Evolutionary conservation across 1,140 invertebrate genomes (phyloP).

Genomic region (Zaprionus tsacasi): DNA sequence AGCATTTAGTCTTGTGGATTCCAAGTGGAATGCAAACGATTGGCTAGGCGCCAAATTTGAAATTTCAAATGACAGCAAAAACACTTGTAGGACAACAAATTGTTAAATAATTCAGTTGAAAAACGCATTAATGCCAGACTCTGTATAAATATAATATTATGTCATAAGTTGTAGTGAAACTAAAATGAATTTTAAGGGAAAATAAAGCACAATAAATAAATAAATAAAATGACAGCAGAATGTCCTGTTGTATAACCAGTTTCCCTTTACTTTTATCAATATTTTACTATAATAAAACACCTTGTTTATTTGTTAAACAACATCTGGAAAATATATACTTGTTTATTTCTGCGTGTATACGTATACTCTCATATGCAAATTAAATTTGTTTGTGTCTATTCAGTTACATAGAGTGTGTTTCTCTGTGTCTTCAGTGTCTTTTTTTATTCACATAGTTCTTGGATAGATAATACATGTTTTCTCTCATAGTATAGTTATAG

Average conservation of each 20-base stretch:
- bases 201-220: no score
- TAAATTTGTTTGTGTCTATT: constrained; percentile 44
- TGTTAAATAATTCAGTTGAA: no score
- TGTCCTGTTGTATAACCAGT: no score
- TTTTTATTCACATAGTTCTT: constrained; percentile 62
- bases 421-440: constrained; percentile 36
- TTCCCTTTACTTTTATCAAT: background rate
- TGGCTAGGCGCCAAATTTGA: background rate
- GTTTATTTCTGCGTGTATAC: constrained; percentile 46
- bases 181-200: no score
- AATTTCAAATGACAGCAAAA: no score
- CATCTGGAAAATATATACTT: constrained; percentile 57
- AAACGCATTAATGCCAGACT: no score
- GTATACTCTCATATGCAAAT: constrained; percentile 58
- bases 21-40: constrained; percentile 31
- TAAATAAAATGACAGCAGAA: no score
- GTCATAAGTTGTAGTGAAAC: no score
- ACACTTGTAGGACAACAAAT: no score
- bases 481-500: constrained; percentile 11
- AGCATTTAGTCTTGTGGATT: constrained; percentile 28
- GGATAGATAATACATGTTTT: constrained; percentile 62
- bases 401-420: constrained; percentile 40
- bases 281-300: background rate
- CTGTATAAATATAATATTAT: no score
- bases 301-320: constrained; percentile 44